Base-by-base conservation (phyloP, 2,113 vertebrate genomes). In the Oostethus manadensis region DNA sequence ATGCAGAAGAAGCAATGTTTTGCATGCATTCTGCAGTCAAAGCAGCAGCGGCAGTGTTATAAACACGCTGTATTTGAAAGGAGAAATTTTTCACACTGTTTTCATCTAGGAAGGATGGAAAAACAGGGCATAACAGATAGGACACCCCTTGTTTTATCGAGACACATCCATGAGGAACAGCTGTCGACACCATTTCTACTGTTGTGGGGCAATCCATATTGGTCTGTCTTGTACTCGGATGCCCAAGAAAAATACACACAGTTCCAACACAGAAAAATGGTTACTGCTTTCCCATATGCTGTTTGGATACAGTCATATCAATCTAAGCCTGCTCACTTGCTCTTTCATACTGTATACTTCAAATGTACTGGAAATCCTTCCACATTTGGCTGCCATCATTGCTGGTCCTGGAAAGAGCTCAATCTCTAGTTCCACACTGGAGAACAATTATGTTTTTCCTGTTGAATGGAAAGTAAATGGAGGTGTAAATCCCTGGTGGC, bases 291-390 rank as follows among this genome's bases (percentile, higher is more conserved):
- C 82, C 91, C 89, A 92, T 88, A 90, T 91, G 92, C 89, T 68
- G 67, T 42, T 54, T 59, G 82, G 82, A 88, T 84, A 75, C 77
- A 80, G 83, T 81, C 79, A 80, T 80, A 86, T 87, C 87, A 92
- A 89, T 88, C 86, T 88, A 49, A 65, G 70, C 76, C 70, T 80
- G 84, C 87, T 84, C 90, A 87, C 74, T 77, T 71, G 84, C 86
- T 85, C 87, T 90, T 91, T 90, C 90, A 92, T 92, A n/a, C n/a
- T n/a, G n/a, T n/a, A 91, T 86, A 90, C 85, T 89, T 82, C 91
- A 91, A 94, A 94, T 93, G 92, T 93, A 92, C 90, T 92, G 93
- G 93, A 94, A 94, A 94, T 88, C 76, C 91, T 91, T 91, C 89
- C 89, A 85, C 88, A 76, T 74, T 84, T 81, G 58, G 20, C 53